Base-by-base conservation (phyloP, 92 coral and sea anemone species). In the Epizoanthus ramosus region DNA sequence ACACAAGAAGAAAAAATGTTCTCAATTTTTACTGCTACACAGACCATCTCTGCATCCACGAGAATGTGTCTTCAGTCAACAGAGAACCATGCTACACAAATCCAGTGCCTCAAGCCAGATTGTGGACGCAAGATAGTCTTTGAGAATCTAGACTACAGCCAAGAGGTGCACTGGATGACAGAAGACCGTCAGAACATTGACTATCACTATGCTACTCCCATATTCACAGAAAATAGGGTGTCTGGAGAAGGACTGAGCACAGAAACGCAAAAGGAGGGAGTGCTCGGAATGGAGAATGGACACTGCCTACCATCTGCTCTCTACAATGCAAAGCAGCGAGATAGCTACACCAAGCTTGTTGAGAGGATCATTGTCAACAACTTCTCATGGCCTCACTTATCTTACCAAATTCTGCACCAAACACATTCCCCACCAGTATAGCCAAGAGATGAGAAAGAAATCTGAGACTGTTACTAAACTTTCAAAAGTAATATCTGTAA, bases 301-400 rank as follows among this genome's bases (percentile, higher is more conserved):
- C 3, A 41, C 47, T 41, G 47, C 47, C 47, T 41, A 7, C 47
- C 47, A 41, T 41, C 47, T 41, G 45, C 45, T 41, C 45, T 41
- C 45, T 1, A 41, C 45, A 85, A 69, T 79, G 65, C 76, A n/a
- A 79, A 39, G 37, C 89, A 88, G 68, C 74, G 84, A n/a, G 92
- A 89, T 4, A 86, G 88, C 77, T 90, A 92, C 77, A 80, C 90
- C 53, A 76, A 70, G 54, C 80, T 92, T 16, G 92, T 74, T 16
- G 92, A 84, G 68, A 68, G 86, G 25, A 87, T 87, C 58, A 37
- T 89, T 3, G 83, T 73, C 18, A 80, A 85, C 66, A 89, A 79
- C 63, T 73, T 91, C 24, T 22, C 76, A 12, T 88, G n/a, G 81
- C 76, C 85, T 88, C 28, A 63, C 31, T 22, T 52, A 22, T 39